These are phyloP conservation scores for Syndactyla subalaris DNA, from an alignment of 2,797 vertebrate species.

Conservation along the genomic window DNA sequence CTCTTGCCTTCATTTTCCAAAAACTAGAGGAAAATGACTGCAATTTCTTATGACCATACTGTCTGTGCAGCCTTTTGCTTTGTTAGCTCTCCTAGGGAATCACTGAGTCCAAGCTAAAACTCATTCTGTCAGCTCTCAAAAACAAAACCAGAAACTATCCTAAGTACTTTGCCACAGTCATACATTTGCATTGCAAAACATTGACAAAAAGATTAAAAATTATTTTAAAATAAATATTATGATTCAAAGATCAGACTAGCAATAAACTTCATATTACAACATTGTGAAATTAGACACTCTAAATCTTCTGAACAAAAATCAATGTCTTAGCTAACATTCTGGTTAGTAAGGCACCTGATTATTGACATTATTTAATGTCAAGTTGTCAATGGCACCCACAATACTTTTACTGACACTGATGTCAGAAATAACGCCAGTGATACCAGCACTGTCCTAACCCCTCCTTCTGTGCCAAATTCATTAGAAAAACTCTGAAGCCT, in stretches of 20 bases:
- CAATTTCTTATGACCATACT: not conserved
- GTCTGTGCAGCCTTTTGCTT: not conserved
- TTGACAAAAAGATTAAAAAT: not conserved
- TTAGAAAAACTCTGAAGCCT: not conserved
- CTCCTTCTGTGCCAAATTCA: not conserved
- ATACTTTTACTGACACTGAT: not conserved
- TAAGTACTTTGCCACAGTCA: not conserved
- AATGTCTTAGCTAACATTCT: not conserved
- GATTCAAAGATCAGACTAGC: not conserved
- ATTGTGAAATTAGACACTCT: not conserved
- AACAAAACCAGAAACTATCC: not conserved
- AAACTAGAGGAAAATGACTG: not conserved
- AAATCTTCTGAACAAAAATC: not conserved
- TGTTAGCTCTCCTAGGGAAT: not conserved
- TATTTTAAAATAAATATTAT: not conserved
- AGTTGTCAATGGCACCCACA: not conserved
- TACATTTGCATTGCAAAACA: not conserved
- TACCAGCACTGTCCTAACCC: not conserved
- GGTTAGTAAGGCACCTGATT: not conserved
- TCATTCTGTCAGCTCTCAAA: not conserved
- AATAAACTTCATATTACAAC: not conserved
- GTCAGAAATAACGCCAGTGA: not conserved
- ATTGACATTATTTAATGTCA: not conserved
- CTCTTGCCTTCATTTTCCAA: not conserved
- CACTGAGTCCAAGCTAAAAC: not conserved